Percentiles rank a stretch among this genome's conserved stretches.
Evolutionary conservation across 2,113 vertebrate species (phyloP).

Genomic region (Hemichromis elongatus): DNA sequence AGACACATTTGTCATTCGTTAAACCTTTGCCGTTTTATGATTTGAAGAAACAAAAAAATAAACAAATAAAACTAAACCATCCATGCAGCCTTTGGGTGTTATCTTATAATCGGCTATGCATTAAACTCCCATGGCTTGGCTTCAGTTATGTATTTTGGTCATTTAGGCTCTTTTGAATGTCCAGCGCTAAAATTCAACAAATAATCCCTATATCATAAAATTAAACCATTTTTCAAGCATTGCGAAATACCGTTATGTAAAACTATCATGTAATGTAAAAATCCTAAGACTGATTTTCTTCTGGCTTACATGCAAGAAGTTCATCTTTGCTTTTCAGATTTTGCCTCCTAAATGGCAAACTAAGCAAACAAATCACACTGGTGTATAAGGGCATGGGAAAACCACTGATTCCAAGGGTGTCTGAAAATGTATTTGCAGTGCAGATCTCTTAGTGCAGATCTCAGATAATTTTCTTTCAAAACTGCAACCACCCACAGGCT

Average conservation of each 20-base stretch:
- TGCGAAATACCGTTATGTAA: background rate
- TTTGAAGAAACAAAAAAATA: background rate
- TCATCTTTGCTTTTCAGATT: slow-evolving; percentile 5
- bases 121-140: background rate
- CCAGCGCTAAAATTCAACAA: background rate
- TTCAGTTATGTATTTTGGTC: background rate
- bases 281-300: background rate
- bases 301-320: background rate
- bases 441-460: slow-evolving; percentile 58
- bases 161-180: background rate
- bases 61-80: background rate
- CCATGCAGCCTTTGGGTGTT: background rate
- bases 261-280: background rate
- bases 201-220: background rate
- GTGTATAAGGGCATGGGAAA: slow-evolving; percentile 41
- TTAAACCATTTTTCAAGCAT: background rate
- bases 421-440: slow-evolving; percentile 56
- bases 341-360: slow-evolving; percentile 38
- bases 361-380: slow-evolving; percentile 43
- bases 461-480: slow-evolving; percentile 64
- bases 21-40: background rate
- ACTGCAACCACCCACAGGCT: slow-evolving; percentile 69
- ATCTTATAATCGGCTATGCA: background rate
- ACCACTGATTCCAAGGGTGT: slow-evolving; percentile 45
- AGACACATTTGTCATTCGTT: background rate